These are phyloP conservation scores for Caenorhabditis doughertyi DNA, from an alignment of 2,888 invertebrate genomes.

Conservation along the genomic window DNA sequence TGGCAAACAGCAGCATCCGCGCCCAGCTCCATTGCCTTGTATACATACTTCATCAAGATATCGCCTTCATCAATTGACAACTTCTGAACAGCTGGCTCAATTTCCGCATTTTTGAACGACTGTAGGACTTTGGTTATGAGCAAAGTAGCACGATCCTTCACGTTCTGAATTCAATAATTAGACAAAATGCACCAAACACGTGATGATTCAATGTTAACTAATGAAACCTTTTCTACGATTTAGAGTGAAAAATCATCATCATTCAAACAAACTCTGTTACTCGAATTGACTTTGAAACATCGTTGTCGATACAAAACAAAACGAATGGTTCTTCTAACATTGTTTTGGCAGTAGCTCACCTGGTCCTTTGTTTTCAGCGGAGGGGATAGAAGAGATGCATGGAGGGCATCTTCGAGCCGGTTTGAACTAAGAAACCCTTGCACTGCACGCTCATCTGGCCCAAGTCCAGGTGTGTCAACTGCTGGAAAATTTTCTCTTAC, in stretches of 20 bases:
- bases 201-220: too few relatives aligned
- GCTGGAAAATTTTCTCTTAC: slow-evolving; percentile 26
- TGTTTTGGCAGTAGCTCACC: too few relatives aligned
- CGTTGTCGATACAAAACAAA: too few relatives aligned
- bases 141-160: slow-evolving; percentile 74
- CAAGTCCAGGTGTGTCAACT: slow-evolving; percentile 68
- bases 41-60: slow-evolving; percentile 80
- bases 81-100: slow-evolving; percentile 72
- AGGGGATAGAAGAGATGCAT: slow-evolving; percentile 74
- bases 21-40: slow-evolving; percentile 79
- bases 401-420: slow-evolving; percentile 77
- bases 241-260: too few relatives aligned
- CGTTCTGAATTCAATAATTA: slow-evolving; percentile 34
- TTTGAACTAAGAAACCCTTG: slow-evolving; percentile 65
- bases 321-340: too few relatives aligned
- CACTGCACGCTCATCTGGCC: slow-evolving; percentile 71
- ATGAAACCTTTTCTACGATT: too few relatives aligned
- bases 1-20: slow-evolving; percentile 76
- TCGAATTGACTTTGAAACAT: too few relatives aligned
- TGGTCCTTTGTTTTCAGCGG: slow-evolving; percentile 78
- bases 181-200: too few relatives aligned
- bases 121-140: slow-evolving; percentile 76
- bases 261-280: too few relatives aligned
- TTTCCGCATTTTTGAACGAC: slow-evolving; percentile 76
- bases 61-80: slow-evolving; percentile 78